These are phyloP conservation scores for Copsychus sechellarum DNA, from an alignment of 2,113 vertebrate species.

Conservation along the genomic window DNA sequence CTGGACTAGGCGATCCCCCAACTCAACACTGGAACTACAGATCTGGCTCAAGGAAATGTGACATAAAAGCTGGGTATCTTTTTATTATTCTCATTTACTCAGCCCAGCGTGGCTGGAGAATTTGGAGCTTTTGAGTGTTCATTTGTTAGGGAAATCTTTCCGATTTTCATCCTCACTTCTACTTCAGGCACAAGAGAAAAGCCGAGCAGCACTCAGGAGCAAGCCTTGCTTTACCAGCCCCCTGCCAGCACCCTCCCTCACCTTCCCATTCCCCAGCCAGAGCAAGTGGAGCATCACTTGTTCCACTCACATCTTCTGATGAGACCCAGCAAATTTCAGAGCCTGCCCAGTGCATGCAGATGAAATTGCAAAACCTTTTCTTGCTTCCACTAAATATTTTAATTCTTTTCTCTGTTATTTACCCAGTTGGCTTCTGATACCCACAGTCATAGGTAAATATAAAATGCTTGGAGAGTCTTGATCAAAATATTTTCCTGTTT, in stretches of 20 bases:
- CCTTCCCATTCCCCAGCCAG: neutral
- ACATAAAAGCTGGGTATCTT: neutral
- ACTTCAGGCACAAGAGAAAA: neutral
- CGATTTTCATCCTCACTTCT: neutral
- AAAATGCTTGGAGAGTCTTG: neutral
- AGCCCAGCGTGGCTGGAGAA: neutral
- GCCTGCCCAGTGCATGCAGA: neutral
- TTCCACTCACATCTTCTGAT: neutral
- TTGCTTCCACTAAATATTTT: neutral
- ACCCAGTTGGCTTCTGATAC: neutral
- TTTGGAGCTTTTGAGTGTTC: neutral
- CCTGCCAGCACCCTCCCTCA: neutral
- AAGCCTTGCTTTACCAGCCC: neutral
- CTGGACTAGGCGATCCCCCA: neutral
- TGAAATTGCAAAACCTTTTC: neutral
- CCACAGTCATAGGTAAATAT: neutral
- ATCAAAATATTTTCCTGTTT: neutral
- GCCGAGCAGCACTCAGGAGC: neutral
- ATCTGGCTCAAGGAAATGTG: neutral
- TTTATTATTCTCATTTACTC: neutral
- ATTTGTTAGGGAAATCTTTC: neutral
- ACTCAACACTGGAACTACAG: neutral
- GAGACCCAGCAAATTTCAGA: neutral
- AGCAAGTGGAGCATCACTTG: neutral
- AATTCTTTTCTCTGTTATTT: neutral